A percentile compares a stretch with the other conserved stretches of the same genome.
These are phyloP conservation scores for Lemur catta DNA, from an alignment of 2,797 vertebrate species.

Conservation along the genomic window DNA sequence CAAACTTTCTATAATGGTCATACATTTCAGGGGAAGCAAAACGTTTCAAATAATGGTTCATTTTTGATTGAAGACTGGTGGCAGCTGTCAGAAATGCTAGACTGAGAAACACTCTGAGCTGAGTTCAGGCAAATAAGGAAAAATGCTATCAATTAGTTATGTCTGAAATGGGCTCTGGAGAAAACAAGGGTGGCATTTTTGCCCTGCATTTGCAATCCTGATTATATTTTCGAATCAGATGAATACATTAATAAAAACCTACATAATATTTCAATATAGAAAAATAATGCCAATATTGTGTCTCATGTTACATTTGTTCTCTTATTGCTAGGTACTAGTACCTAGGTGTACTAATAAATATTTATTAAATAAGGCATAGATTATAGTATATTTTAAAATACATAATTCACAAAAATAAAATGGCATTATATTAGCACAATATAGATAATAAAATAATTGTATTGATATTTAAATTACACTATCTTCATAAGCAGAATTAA, in stretches of 20 bases:
- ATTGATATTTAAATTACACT: not conserved
- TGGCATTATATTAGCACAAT: not conserved
- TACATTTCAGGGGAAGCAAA: not conserved
- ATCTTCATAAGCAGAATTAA: not conserved
- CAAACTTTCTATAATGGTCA: not conserved
- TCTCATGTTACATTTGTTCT: not conserved
- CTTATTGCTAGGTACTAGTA: not conserved
- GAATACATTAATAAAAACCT: not conserved
- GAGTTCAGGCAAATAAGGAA: not conserved
- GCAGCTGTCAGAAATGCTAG: conserved; percentile 42
- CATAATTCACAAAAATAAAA: not conserved
- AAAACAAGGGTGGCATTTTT: not conserved
- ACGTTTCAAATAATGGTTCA: conserved; percentile 12
- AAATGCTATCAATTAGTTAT: not conserved
- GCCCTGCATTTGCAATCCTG: not conserved
- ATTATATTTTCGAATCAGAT: not conserved
- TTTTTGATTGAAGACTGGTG: conserved; percentile 34
- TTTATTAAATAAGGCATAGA: not conserved
- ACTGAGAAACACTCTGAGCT: not conserved
- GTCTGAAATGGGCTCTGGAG: not conserved
- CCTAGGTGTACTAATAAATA: not conserved
- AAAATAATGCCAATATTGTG: not conserved
- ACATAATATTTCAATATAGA: not conserved
- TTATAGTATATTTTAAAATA: not conserved
- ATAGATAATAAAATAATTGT: not conserved